These are phyloP conservation scores for Nansenia antarctica DNA, from an alignment of 2,113 vertebrate species.

Conservation along the genomic window DNA sequence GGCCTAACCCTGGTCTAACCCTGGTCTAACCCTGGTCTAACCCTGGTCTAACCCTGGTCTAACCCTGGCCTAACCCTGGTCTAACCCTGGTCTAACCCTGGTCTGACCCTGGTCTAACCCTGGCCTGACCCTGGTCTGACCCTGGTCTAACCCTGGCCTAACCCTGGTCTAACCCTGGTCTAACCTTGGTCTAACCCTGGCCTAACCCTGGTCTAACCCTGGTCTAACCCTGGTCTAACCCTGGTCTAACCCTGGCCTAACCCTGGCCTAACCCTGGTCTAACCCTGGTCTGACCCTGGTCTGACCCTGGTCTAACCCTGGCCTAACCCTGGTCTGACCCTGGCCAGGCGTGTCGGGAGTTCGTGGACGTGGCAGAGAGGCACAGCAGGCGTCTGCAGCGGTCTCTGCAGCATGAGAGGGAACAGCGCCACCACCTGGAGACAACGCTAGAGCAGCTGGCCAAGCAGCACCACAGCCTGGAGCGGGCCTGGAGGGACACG, in stretches of 20 bases:
- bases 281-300: conserved; percentile 28
- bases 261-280: background rate
- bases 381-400: conserved; percentile 93
- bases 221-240: background rate
- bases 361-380: conserved; percentile 88
- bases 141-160: background rate
- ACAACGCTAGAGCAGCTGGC: conserved; percentile 95
- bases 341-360: conserved; percentile 89
- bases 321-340: background rate
- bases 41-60: no score
- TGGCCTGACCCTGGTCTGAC: background rate
- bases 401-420: conserved; percentile 89
- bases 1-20: conserved; percentile 14
- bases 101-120: conserved; percentile 26
- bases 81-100: background rate
- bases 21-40: no score
- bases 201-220: no score
- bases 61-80: background rate
- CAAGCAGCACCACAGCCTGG: conserved; percentile 95
- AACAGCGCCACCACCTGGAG: conserved; percentile 90
- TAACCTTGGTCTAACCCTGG: conserved; percentile 62
- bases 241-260: background rate
- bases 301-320: no score
- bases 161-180: background rate
- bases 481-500: conserved; percentile 92